Evolutionary conservation across 1,140 invertebrate genomes (phyloP).

Genomic region (Leptinotarsa undecemlineata): DNA sequence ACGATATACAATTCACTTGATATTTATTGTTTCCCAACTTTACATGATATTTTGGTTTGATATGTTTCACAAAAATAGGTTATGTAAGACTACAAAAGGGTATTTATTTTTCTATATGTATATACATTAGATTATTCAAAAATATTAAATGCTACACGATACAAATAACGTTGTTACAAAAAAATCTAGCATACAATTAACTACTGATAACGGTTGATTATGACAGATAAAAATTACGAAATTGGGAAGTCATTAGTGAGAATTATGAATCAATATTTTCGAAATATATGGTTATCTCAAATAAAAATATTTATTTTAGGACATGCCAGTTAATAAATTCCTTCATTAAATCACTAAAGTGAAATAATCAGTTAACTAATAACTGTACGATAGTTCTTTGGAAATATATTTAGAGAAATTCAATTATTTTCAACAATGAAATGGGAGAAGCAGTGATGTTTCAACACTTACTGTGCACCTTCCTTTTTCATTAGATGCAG

Average conservation of each 20-base stretch:
- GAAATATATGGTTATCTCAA: too few relatives aligned
- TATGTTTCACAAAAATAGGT: constrained; percentile 29
- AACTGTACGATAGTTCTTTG: too few relatives aligned
- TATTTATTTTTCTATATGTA: constrained; percentile 14
- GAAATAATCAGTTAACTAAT: too few relatives aligned
- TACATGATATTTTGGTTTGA: constrained; percentile 17
- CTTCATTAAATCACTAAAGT: too few relatives aligned
- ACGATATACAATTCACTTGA: not conserved
- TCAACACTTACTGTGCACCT: too few relatives aligned
- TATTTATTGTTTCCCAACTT: constrained; percentile 24
- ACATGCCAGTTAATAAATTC: too few relatives aligned
- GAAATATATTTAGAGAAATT: too few relatives aligned
- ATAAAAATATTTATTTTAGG: too few relatives aligned
- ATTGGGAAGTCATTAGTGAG: not conserved
- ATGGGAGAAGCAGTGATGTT: too few relatives aligned
- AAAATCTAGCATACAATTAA: constrained; percentile 11
- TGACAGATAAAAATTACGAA: not conserved
- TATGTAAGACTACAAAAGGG: constrained; percentile 22
- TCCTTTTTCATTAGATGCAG: too few relatives aligned
- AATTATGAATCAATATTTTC: too few relatives aligned
- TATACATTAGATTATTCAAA: constrained; percentile 24
- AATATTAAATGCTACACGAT: constrained; percentile 17
- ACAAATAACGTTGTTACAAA: constrained; percentile 7
- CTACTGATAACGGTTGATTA: not conserved
- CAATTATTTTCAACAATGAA: too few relatives aligned